Percentiles rank a stretch among this genome's conserved stretches.
Evolutionary conservation across 2,888 invertebrate species (phyloP).

Genomic region (Epistrophe grossulariae): DNA sequence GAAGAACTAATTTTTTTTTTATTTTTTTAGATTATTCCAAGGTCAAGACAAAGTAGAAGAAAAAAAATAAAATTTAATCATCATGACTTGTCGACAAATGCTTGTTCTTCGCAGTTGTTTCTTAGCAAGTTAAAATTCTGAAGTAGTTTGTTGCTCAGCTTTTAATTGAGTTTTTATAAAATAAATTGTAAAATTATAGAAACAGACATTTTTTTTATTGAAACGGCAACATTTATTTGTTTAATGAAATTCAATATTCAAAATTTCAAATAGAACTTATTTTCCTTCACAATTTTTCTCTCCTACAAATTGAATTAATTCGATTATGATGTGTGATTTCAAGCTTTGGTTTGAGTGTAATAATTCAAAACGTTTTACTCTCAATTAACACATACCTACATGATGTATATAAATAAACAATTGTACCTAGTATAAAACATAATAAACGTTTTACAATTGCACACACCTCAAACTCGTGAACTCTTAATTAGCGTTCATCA

Average conservation of each 20-base stretch:
- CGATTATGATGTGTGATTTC: too few relatives aligned
- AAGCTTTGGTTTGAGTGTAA: too few relatives aligned
- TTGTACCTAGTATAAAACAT: not conserved
- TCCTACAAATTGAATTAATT: too few relatives aligned
- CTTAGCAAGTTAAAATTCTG: not conserved
- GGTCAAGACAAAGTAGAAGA: not conserved
- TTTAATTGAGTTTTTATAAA: not conserved
- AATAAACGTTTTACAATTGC: constrained; percentile 9
- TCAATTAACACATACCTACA: too few relatives aligned
- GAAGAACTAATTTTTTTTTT: not conserved
- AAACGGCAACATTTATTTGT: too few relatives aligned
- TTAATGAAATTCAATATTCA: too few relatives aligned
- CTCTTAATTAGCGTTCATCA: constrained; percentile 44
- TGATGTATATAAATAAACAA: not conserved
- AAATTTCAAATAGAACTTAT: too few relatives aligned
- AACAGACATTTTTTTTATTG: too few relatives aligned
- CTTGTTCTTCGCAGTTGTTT: not conserved
- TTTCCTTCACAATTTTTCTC: too few relatives aligned
- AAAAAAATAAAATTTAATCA: not conserved
- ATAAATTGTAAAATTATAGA: too few relatives aligned
- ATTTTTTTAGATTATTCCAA: not conserved
- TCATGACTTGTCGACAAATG: not conserved
- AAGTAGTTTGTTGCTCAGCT: not conserved
- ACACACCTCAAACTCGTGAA: constrained; percentile 47
- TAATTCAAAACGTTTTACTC: too few relatives aligned